Evolutionary conservation across 92 coral and sea anemone species (phyloP), one percentile per base, ranked within the genome.

Genomic region (Actinostola sp.): DNA sequence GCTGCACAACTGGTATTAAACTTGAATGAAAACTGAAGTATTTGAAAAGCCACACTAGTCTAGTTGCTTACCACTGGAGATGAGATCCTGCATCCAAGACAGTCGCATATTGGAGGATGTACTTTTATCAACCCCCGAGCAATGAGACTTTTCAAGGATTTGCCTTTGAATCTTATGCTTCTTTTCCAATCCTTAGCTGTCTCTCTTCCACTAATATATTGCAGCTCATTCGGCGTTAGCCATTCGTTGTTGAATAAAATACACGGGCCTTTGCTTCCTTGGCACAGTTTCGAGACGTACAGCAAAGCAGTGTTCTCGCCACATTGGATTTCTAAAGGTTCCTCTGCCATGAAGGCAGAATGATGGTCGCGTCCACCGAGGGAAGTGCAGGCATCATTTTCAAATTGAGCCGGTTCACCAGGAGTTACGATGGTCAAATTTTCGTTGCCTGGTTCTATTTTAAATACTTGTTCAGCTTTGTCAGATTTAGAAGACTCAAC

Each of bases 161-260:
- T 95, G 29, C 99, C 99, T 59, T 95, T 95, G 55, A 82, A 92
- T 29, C 99, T 83, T 19, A 95, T 95, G 63, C 99, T 95, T 60
- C 99, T 79, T 79, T 95, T 95, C 99, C 99, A 95, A 81, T 95
- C 99, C 56, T 95, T 95, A 12, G 99, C 99, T 8, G 99, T 95
- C 76, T 95, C 99, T 28, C 99, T 64, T 75, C 99, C 99, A 67
- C 99, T 91, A 29, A 95, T 95, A 44, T 95, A 95, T 72, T 95
- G 99, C 54, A 95, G 86, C 23, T 95, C 99, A 68, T 95, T 95
- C 25, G 99, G 99, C 16, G 99, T 95, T 28, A 95, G 75, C 99
- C 99, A 95, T 42, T 95, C 99, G 70, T 87, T 88, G 74, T 85
- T 86, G 70, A 79, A 95, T 38, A 95, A 78, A 34, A 95, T 95